Evolutionary conservation across 2,888 invertebrate genomes (phyloP).

Genomic region (Lamellibrachia satsuma): DNA sequence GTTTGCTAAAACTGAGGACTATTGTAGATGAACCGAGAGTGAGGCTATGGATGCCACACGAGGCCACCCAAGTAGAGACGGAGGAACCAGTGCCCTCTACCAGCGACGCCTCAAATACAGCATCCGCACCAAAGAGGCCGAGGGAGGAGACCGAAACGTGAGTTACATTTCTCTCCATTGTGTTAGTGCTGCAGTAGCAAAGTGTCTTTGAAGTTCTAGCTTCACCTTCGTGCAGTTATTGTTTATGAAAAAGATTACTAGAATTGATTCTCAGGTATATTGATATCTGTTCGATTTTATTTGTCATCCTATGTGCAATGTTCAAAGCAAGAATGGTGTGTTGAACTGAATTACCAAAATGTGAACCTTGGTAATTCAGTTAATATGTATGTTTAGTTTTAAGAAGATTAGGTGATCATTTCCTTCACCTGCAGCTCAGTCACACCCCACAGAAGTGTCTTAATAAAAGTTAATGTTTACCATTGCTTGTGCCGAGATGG

Average conservation of each 20-base stretch:
- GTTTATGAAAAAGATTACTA: background rate
- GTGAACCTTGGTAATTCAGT: background rate
- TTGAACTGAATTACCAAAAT: background rate
- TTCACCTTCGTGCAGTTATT: background rate
- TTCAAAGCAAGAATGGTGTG: background rate
- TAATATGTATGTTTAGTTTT: background rate
- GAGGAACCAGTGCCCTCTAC: background rate
- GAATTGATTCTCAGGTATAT: background rate
- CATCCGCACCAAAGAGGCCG: constrained; percentile 32
- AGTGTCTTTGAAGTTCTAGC: background rate
- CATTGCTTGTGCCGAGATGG: background rate
- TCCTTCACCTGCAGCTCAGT: background rate
- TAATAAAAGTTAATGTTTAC: background rate
- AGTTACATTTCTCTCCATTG: background rate
- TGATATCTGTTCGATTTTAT: background rate
- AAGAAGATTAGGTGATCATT: background rate
- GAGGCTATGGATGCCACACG: background rate
- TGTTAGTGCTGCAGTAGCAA: no score
- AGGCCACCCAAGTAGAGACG: background rate
- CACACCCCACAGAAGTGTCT: background rate
- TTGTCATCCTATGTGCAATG: background rate
- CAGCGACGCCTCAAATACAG: background rate
- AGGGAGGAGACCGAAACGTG: constrained; percentile 36
- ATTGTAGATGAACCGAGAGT: background rate
- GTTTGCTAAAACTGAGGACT: background rate